These are phyloP conservation scores for Setophaga petechia DNA, from an alignment of 2,113 vertebrate species.

Conservation along the genomic window DNA sequence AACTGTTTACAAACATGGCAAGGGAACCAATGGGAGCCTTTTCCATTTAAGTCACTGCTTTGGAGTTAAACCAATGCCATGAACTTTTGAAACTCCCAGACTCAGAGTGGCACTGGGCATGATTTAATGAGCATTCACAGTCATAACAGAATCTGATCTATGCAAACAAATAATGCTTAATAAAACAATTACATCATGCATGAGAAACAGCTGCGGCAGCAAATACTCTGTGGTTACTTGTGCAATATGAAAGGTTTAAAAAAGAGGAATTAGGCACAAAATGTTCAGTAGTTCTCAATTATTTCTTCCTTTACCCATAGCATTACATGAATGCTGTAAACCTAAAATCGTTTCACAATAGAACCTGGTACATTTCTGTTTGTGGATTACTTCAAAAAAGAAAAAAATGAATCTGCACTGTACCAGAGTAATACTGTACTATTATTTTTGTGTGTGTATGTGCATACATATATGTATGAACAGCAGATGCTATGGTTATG, in stretches of 20 bases:
- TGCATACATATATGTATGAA: background rate
- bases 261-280: background rate
- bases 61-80: background rate
- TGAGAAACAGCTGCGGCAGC: constrained; percentile 28
- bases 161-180: constrained; percentile 44
- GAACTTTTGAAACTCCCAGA: background rate
- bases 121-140: background rate
- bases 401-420: background rate
- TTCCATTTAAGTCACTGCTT: background rate
- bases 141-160: constrained; percentile 6
- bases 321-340: background rate
- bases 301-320: background rate
- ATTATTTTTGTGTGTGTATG: background rate
- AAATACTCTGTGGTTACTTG: constrained; percentile 26
- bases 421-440: background rate
- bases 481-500: background rate
- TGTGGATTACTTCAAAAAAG: background rate
- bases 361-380: background rate
- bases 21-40: background rate
- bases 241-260: background rate
- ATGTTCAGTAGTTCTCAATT: background rate
- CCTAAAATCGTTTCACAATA: background rate
- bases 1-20: constrained; percentile 4
- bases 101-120: background rate
- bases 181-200: constrained; percentile 40